Evolutionary conservation across 2,113 vertebrate species (phyloP).

Genomic region (Myocastor coypus): DNA sequence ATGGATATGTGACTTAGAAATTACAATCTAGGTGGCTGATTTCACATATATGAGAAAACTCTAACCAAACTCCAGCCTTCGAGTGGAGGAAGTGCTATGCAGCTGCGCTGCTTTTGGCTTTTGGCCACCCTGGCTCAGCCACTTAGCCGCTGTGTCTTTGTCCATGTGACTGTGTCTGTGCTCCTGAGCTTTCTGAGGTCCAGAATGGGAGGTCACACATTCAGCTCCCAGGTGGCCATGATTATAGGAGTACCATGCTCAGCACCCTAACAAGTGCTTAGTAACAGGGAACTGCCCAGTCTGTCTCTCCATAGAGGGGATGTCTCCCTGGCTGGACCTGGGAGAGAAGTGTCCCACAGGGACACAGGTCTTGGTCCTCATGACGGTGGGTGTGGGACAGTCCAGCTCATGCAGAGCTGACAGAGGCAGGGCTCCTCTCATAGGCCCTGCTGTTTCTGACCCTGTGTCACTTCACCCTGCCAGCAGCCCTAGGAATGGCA

Average conservation of each 20-base stretch:
- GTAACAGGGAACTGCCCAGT: neutral
- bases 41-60: neutral
- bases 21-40: neutral
- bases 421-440: neutral
- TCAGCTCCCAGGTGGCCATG: neutral
- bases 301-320: neutral
- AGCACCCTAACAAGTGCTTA: fast-evolving
- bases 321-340: neutral
- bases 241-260: neutral
- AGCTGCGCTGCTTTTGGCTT: neutral
- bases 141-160: neutral
- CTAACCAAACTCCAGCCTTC: neutral
- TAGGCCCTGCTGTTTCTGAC: neutral
- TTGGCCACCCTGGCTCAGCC: neutral
- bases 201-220: neutral
- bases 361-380: neutral
- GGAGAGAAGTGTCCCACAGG: neutral
- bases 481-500: neutral
- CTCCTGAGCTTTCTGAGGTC: neutral
- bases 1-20: neutral
- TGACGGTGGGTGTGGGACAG: no score
- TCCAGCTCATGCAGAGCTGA: neutral
- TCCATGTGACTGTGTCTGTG: neutral
- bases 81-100: neutral
- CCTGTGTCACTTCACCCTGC: neutral